phyloP scores from a whole-genome alignment of 2,797 vertebrate genomes.

The Remorina albescens region DNA sequence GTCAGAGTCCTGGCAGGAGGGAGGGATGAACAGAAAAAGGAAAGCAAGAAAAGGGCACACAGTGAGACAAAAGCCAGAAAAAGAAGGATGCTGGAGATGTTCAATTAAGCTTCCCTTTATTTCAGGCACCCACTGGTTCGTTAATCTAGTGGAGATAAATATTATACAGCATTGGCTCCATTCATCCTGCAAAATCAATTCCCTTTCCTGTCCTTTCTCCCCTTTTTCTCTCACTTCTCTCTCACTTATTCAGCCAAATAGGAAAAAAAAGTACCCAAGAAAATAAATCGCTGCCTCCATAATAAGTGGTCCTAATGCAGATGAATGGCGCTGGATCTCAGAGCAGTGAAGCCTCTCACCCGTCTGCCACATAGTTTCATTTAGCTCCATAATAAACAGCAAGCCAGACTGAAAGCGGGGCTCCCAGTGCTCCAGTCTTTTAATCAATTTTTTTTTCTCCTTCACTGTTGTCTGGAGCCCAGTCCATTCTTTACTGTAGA shows the following conservation, averaged over 20 bases:
- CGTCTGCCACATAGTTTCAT: slow-evolving; percentile 57
- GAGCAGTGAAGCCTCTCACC: slow-evolving; percentile 66
- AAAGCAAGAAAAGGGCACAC: slow-evolving; percentile 38
- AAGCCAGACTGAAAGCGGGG: slow-evolving; percentile 33
- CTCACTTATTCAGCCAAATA: slow-evolving; percentile 50
- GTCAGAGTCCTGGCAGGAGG: slow-evolving; percentile 34
- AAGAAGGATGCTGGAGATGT: slow-evolving; percentile 70
- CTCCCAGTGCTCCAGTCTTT: slow-evolving; percentile 27
- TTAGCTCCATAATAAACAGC: slow-evolving; percentile 66
- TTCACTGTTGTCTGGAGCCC: not conserved
- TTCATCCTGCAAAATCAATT: slow-evolving; percentile 79
- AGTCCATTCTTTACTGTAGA: not conserved
- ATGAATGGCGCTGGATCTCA: slow-evolving; percentile 73
- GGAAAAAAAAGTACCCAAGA: slow-evolving; percentile 47
- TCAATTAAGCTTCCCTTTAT: slow-evolving; percentile 68
- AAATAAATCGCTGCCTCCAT: slow-evolving; percentile 78
- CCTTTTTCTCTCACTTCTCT: slow-evolving; percentile 34
- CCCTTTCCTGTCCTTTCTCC: slow-evolving; percentile 44
- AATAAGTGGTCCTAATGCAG: slow-evolving; percentile 81
- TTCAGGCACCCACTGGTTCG: slow-evolving; percentile 45
- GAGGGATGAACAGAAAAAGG: slow-evolving; percentile 27
- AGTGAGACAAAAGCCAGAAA: slow-evolving; percentile 38
- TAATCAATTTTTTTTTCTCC: not conserved
- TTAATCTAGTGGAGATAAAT: slow-evolving; percentile 79
- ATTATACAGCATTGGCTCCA: slow-evolving; percentile 77